Base-by-base conservation (phyloP, 1,140 invertebrate species). In the Pseudomyrmex sp. region DNA sequence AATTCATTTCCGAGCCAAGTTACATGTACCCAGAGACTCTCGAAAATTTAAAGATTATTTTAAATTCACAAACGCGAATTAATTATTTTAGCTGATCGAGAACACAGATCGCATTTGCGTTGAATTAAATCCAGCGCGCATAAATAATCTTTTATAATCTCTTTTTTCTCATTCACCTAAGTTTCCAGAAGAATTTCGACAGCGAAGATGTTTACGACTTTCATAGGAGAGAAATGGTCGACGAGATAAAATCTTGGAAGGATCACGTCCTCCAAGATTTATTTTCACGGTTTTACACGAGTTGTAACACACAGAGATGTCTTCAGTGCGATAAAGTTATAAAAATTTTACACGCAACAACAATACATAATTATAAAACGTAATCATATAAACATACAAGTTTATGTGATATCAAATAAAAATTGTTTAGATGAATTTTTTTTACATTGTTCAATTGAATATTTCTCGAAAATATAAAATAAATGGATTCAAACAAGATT, bases 111-210 rank as follows among this genome's bases (percentile, higher is more conserved):
- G 26, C 26, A 35, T 4, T 26, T 26, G 26, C 75, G 23, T 35
- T 88, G 72, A 88, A 59, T 88, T 85, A 88, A 88, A 69, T 56
- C 18, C 23, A 23, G 0, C 23, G 23, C 5, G 26, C 35, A 35
- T 35, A n/a, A 10, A 58, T 10, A 13, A 61, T 15, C 66, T 26
- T n/a, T 50, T 54, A 35, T 77, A 82, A 88, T 70, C 46, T 68
- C 23, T 56, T 5, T 10, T 1, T 44, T 56, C 85, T 88, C 26
- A 26, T 86, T 88, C 20, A n/a, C 0, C 3, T 52, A 23, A 66
- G 35, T 61, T 82, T 68, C 59, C 10, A 74, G 62, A 85, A 76
- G 61, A 88, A 46, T 59, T 68, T 13, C 5, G 12, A 26, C 35
- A 35, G 15, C 18, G 1, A 50, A n/a, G 50, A 77, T 46, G 12